A percentile compares a stretch with the other conserved stretches of the same genome.
Evolutionary conservation across 2,888 invertebrate species (phyloP).

Genomic region (Metopia argyrocephala): DNA sequence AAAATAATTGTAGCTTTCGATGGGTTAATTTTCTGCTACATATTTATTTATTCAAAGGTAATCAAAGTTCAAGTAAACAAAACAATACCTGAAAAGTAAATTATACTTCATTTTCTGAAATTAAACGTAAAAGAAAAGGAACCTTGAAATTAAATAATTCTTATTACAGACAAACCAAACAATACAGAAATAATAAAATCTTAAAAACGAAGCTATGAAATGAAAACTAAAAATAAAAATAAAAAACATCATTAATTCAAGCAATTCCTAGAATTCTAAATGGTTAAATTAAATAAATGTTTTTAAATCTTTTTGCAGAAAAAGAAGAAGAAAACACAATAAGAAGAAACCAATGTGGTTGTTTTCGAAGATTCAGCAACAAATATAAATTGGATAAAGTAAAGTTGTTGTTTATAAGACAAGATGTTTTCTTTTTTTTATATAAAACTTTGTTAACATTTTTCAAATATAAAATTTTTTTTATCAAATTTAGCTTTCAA

Average conservation of each 20-base stretch:
- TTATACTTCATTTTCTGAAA: neutral
- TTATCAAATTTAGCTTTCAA: neutral
- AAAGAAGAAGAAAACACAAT: neutral
- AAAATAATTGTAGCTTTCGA: neutral
- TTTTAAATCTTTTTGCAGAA: neutral
- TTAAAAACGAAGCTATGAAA: neutral
- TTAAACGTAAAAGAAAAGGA: neutral
- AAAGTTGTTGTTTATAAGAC: too few relatives aligned
- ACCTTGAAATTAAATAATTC: slow-evolving; percentile 30
- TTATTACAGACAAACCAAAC: neutral
- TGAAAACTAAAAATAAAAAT: neutral
- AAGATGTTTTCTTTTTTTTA: too few relatives aligned
- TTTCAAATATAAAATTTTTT: too few relatives aligned
- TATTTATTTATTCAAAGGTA: neutral
- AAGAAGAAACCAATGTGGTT: too few relatives aligned
- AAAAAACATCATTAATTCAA: neutral
- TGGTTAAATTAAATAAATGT: neutral
- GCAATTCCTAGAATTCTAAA: slow-evolving; percentile 32
- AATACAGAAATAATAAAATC: neutral
- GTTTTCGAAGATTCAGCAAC: too few relatives aligned
- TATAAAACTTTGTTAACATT: too few relatives aligned
- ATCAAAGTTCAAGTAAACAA: slow-evolving; percentile 29
- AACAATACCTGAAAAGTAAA: slow-evolving; percentile 5
- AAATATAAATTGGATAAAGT: too few relatives aligned
- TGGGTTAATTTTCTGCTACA: slow-evolving; percentile 7